Evolutionary conservation across 2,797 vertebrate genomes (phyloP).

Genomic region (Notolabrus celidotus): DNA sequence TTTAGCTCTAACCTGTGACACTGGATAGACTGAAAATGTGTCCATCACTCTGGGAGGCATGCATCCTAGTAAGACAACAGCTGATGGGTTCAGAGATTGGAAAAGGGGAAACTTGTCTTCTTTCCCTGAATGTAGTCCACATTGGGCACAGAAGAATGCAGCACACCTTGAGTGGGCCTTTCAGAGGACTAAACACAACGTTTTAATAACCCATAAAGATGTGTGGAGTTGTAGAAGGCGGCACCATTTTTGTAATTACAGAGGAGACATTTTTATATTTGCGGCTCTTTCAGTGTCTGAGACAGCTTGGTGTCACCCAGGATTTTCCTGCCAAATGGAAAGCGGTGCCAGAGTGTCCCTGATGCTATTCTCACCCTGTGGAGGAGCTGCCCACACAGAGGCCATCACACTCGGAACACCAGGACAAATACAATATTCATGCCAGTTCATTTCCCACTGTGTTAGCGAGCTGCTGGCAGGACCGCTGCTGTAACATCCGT

Average conservation of each 20-base stretch:
- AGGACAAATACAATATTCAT: slow-evolving; percentile 51
- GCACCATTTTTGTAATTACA: slow-evolving; percentile 61
- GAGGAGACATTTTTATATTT: slow-evolving; percentile 79
- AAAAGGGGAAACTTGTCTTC: neutral
- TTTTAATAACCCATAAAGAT: slow-evolving; percentile 58
- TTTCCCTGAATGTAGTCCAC: neutral
- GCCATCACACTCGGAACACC: slow-evolving; percentile 35
- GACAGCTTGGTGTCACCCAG: slow-evolving; percentile 78
- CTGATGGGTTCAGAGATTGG: no score
- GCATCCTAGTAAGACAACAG: no score
- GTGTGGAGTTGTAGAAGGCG: slow-evolving; percentile 54
- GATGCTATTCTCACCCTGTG: slow-evolving; percentile 38
- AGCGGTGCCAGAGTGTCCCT: slow-evolving; percentile 43
- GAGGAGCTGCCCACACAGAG: slow-evolving; percentile 44
- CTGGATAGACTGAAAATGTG: no score
- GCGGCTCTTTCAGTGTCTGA: slow-evolving; percentile 80
- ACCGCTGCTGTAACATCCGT: slow-evolving; percentile 19
- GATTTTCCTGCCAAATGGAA: slow-evolving; percentile 68
- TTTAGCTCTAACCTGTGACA: no score
- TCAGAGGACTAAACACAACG: slow-evolving; percentile 26
- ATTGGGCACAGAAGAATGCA: neutral
- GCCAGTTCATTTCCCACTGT: slow-evolving; percentile 43
- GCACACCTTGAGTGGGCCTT: slow-evolving; percentile 2
- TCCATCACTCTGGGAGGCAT: no score
- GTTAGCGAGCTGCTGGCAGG: slow-evolving; percentile 43